Conservation (phyloP, 2,888 invertebrate genomes). For the Tinea trinotella region DNA sequence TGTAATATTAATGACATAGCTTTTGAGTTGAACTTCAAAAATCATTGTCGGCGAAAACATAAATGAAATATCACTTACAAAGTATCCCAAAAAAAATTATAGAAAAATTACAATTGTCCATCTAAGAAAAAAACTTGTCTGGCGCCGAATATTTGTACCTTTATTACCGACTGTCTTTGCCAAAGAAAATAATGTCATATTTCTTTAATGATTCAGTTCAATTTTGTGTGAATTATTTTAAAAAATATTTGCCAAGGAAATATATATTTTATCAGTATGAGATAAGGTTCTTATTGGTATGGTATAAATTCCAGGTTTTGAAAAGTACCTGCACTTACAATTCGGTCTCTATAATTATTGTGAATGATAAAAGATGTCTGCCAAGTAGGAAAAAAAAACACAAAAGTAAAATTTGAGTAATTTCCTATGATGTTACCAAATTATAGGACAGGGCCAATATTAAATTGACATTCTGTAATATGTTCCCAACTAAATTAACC, state of each 20-base stretch:
- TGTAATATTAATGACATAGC: too few species aligned
- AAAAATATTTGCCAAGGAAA: background rate
- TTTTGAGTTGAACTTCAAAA: too few species aligned
- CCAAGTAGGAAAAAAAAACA: background rate
- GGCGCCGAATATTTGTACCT: constrained; percentile 11
- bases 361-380: constrained; percentile 10
- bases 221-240: too few species aligned
- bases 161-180: too few species aligned
- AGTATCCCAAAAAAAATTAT: background rate
- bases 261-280: background rate
- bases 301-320: background rate
- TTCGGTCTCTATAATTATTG: constrained; percentile 7
- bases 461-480: background rate
- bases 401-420: background rate
- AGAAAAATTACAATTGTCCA: constrained; percentile 11
- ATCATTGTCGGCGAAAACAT: background rate
- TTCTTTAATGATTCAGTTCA: too few species aligned
- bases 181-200: too few species aligned
- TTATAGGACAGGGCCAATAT: background rate
- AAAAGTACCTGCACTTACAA: constrained; percentile 6
- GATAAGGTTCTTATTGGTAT: background rate
- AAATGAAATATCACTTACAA: constrained; percentile 13
- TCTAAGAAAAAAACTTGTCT: constrained; percentile 7
- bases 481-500: too few species aligned
- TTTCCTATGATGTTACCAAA: background rate